Conservation (phyloP, 2,888 invertebrate genomes). For the Drosophila lutescens region DNA sequence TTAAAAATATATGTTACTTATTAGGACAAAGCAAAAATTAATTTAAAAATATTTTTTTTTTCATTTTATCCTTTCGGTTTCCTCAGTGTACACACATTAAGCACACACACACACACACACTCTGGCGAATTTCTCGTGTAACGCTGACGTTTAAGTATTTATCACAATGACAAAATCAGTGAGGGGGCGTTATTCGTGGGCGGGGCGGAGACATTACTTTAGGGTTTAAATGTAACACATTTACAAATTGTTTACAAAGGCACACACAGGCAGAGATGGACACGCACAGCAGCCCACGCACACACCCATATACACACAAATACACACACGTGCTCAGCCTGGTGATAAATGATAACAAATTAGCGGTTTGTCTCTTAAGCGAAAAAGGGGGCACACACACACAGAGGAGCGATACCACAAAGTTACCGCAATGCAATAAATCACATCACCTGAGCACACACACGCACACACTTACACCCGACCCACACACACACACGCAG, state of each 20-base stretch:
- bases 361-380: slow-evolving; percentile 77
- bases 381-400: slow-evolving; percentile 43
- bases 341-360: slow-evolving; percentile 81
- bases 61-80: neutral
- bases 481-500: neutral
- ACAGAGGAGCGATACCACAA: slow-evolving; percentile 64
- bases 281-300: slow-evolving; percentile 13
- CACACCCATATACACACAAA: slow-evolving; percentile 13
- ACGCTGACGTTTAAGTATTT: slow-evolving; percentile 67
- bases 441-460: slow-evolving; percentile 69
- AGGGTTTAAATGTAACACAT: slow-evolving; percentile 77
- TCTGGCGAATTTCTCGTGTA: slow-evolving; percentile 10
- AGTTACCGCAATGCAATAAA: slow-evolving; percentile 79
- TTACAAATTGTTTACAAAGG: slow-evolving; percentile 76
- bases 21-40: no score
- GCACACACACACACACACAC: slow-evolving; percentile 2
- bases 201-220: slow-evolving; percentile 68
- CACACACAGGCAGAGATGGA: slow-evolving; percentile 45
- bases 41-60: neutral
- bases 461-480: slow-evolving; percentile 33
- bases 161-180: slow-evolving; percentile 75
- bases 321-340: slow-evolving; percentile 51
- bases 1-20: no score
- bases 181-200: slow-evolving; percentile 26
- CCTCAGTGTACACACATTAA: slow-evolving; percentile 1